Base-by-base conservation (phyloP, 2,888 invertebrate species). In the Brachyptera risi region DNA sequence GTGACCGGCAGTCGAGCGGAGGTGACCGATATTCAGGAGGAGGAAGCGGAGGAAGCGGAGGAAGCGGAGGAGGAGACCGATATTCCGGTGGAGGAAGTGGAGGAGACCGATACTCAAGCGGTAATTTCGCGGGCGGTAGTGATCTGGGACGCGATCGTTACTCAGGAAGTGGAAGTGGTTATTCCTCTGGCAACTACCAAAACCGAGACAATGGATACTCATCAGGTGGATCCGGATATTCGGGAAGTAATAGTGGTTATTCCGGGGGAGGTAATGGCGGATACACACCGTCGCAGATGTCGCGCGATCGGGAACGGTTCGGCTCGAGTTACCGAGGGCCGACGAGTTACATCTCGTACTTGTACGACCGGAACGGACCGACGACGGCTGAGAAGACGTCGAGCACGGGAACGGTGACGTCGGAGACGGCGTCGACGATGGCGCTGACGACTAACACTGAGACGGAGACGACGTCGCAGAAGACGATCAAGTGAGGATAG, bases 331-430 rank as follows among this genome's bases (percentile, higher is more conserved):
- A 62, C 37, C 59, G 62, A 4, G 59, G 59, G 0, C 63, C 63
- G 4, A 63, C 63, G 11, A 56, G 59, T 3, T 63, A 63, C 37
- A 47, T 63, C 15, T 64, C 64, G 9, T 64, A 64, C 26, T 58
- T 64, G 13, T 64, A 64, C 57, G 64, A 64, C 49, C 51, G 64
- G 9, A 56, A 60, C 37, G 27, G 62, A 23, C n/a, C 37, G 54
- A 37, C 54, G 19, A 35, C 54, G 23, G 21, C 54, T 37, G 54
- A 54, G 7, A 44, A 50, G 58, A 50, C 54, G 50, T 24, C 51
- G 54, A 40, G 42, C 13, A 42, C 15, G 37, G n/a, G 31, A 11
- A 44, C 35, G 42, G 44, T 51, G 47, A 21, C 42, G 21, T 37
- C 57, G 42, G 9, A 35, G 37, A 17, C 37, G 44, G 42, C 44